A percentile compares a stretch with the other conserved stretches of the same genome.
phyloP scores from a whole-genome alignment of 2,888 invertebrate species.

The Diogma glabrata region DNA sequence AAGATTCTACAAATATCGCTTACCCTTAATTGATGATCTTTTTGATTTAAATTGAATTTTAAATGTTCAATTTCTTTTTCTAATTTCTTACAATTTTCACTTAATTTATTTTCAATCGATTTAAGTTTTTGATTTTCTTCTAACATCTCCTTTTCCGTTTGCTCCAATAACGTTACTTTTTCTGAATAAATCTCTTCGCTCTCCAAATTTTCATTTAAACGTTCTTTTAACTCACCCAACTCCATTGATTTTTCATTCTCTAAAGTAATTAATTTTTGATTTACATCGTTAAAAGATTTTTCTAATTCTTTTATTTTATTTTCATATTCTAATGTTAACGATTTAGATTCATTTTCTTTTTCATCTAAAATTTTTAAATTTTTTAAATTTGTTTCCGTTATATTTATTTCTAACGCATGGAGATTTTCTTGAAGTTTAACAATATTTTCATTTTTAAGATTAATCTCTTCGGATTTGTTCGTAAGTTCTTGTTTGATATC shows the following conservation, averaged over 20 bases:
- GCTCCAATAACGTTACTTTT: no score
- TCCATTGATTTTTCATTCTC: no score
- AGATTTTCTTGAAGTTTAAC: no score
- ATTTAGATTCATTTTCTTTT: not conserved
- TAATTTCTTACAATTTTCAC: conserved; percentile 35
- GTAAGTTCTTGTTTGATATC: not conserved
- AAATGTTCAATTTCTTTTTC: conserved; percentile 4
- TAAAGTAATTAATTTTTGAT: no score
- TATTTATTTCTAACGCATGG: not conserved
- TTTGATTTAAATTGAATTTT: conserved; percentile 3
- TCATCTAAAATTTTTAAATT: not conserved
- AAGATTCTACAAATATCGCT: not conserved
- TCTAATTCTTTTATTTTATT: no score
- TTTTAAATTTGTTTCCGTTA: not conserved
- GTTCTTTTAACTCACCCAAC: no score
- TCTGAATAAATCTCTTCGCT: no score
- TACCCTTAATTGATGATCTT: conserved; percentile 2
- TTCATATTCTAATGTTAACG: not conserved
- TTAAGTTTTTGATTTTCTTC: conserved; percentile 6
- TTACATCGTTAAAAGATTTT: no score
- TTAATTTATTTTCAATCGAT: not conserved
- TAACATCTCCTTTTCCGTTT: not conserved
- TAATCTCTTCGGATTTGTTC: not conserved
- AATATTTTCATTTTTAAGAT: conserved; percentile 10
- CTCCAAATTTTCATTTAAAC: no score